A percentile compares a stretch with the other conserved stretches of the same genome.
Evolutionary conservation across 2,888 invertebrate species (phyloP).

Genomic region (Heliconius hortense): DNA sequence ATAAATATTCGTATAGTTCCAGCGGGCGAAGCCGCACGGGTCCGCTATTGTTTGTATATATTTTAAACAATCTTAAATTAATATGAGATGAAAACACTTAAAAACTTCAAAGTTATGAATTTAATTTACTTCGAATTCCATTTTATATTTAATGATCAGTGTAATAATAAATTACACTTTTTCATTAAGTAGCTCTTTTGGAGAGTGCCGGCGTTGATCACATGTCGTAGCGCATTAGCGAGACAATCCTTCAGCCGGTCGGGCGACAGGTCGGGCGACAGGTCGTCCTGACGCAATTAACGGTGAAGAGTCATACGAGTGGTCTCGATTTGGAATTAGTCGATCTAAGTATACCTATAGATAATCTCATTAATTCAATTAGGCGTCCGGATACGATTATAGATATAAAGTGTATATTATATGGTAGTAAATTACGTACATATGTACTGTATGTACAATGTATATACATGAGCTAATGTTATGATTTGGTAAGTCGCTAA

Average conservation of each 20-base stretch:
- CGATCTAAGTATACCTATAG: constrained; percentile 34
- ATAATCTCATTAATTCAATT: constrained; percentile 26
- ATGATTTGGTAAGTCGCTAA: neutral
- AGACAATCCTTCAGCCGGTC: constrained; percentile 70
- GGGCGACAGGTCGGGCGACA: constrained; percentile 54
- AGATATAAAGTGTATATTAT: constrained; percentile 7
- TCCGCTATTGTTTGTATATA: too few relatives aligned
- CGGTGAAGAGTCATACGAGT: constrained; percentile 64
- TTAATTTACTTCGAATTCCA: neutral
- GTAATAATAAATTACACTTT: constrained; percentile 8
- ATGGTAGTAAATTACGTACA: neutral
- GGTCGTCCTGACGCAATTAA: constrained; percentile 64
- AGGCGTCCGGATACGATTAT: neutral
- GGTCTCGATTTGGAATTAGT: constrained; percentile 50
- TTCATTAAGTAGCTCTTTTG: constrained; percentile 32
- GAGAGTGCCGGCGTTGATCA: constrained; percentile 20
- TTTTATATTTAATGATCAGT: constrained; percentile 4
- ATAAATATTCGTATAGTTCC: too few relatives aligned
- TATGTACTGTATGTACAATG: neutral
- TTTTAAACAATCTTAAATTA: too few relatives aligned
- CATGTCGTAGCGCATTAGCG: constrained; percentile 57
- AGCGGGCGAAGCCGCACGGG: too few relatives aligned
- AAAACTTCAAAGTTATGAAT: too few relatives aligned
- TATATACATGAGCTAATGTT: neutral
- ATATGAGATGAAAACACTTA: too few relatives aligned